phyloP scores from a whole-genome alignment of 2,113 vertebrate species.

The Clarias gariepinus region DNA sequence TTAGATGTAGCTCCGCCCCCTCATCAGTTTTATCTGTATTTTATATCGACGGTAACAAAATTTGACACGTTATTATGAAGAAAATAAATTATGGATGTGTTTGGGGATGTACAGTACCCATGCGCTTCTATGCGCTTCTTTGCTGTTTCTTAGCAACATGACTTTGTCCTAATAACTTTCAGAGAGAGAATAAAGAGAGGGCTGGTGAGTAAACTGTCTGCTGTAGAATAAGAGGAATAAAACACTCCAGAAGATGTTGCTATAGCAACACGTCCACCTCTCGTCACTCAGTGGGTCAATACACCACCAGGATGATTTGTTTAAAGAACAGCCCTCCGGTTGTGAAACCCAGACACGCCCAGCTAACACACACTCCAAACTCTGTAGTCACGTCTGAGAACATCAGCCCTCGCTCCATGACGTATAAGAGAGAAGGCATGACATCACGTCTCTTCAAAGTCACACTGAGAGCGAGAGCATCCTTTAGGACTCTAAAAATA shows the following conservation, averaged over 20 bases:
- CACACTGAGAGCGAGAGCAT: not conserved
- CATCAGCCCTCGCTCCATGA: not conserved
- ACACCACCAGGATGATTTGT: not conserved
- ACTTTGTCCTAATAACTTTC: too few species aligned
- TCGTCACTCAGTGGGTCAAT: not conserved
- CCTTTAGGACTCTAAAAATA: constrained; percentile 35
- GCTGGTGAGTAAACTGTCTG: too few species aligned
- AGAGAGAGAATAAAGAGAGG: not conserved
- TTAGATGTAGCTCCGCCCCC: too few species aligned
- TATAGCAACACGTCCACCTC: not conserved
- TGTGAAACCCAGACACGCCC: not conserved
- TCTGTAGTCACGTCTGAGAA: not conserved
- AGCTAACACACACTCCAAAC: not conserved
- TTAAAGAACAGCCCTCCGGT: not conserved
- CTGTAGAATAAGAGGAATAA: not conserved
- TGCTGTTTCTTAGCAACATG: too few species aligned
- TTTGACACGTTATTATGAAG: too few species aligned
- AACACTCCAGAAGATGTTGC: not conserved
- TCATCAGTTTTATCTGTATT: too few species aligned
- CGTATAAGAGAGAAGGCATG: not conserved
- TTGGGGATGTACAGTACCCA: too few species aligned
- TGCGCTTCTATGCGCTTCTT: too few species aligned
- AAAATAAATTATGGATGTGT: too few species aligned
- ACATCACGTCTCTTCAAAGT: not conserved
- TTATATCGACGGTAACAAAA: too few species aligned